phyloP scores from a whole-genome alignment of 2,113 vertebrate genomes.

The Oncorhynchus clarkii region DNA sequence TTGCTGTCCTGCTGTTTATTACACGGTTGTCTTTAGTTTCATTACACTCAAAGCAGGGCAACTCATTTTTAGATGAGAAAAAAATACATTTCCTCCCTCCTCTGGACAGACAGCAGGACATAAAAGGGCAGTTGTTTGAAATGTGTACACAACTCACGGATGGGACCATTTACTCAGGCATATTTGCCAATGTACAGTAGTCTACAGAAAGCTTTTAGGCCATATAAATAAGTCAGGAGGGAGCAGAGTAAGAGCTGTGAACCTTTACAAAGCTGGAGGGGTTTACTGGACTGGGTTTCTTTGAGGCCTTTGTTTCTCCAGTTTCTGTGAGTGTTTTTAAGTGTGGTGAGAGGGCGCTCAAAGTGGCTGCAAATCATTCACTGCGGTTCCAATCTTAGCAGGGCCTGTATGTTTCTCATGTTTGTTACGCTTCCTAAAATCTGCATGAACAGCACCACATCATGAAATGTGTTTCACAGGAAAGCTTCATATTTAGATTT shows the following conservation, averaged over 20 bases:
- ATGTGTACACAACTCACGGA: conserved; percentile 3
- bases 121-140: conserved; percentile 5
- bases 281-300: conserved; percentile 12
- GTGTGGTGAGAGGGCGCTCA: conserved; percentile 52
- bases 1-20: background rate
- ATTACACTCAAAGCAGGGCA: background rate
- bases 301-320: conserved; percentile 3
- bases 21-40: background rate
- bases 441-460: background rate
- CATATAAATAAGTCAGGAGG: background rate
- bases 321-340: conserved; percentile 11
- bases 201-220: conserved; percentile 13
- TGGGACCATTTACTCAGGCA: conserved; percentile 7
- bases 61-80: background rate
- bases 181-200: conserved; percentile 1
- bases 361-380: conserved; percentile 84
- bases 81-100: background rate
- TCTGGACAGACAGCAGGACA: background rate
- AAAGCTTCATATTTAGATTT: background rate
- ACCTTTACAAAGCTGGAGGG: conserved; percentile 7
- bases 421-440: background rate
- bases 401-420: background rate
- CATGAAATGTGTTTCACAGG: background rate
- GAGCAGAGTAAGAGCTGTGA: conserved; percentile 5
- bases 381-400: conserved; percentile 21